Conservation (phyloP, 2,888 invertebrate genomes). For the Dysmachus trigonus region DNA sequence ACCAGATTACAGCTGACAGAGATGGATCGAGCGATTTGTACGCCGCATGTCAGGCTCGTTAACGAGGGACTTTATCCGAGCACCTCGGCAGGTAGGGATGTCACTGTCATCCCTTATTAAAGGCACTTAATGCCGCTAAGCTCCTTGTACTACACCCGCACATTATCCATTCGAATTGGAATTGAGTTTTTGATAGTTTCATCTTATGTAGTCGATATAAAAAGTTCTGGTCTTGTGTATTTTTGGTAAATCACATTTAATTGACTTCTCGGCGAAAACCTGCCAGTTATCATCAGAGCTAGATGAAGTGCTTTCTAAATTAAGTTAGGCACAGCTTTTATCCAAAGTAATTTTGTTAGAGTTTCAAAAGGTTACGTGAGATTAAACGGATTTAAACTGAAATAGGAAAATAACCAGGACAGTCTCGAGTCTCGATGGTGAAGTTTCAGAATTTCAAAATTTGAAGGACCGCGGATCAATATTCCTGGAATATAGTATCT, state of each 20-base stretch:
- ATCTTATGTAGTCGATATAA: background rate
- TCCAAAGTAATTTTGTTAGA: background rate
- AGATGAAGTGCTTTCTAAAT: background rate
- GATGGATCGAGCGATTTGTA: constrained; percentile 45
- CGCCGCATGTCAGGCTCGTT: constrained; percentile 38
- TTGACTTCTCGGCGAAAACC: background rate
- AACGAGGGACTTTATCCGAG: constrained; percentile 22
- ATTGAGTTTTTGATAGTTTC: background rate
- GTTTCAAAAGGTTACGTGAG: background rate
- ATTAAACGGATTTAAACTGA: background rate
- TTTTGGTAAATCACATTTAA: background rate
- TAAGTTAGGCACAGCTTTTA: background rate
- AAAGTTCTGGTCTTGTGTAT: background rate
- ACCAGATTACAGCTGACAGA: constrained; percentile 45
- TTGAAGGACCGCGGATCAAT: background rate
- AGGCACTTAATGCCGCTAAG: background rate
- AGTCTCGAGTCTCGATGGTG: background rate
- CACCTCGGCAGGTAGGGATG: constrained; percentile 3
- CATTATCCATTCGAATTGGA: background rate
- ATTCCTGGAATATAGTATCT: background rate
- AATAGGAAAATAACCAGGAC: background rate
- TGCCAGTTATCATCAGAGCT: background rate
- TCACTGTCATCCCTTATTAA: background rate
- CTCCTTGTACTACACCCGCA: background rate
- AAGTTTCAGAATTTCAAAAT: background rate